Base-by-base conservation (phyloP, 2,113 vertebrate genomes). In the Callopanchax toddi region DNA sequence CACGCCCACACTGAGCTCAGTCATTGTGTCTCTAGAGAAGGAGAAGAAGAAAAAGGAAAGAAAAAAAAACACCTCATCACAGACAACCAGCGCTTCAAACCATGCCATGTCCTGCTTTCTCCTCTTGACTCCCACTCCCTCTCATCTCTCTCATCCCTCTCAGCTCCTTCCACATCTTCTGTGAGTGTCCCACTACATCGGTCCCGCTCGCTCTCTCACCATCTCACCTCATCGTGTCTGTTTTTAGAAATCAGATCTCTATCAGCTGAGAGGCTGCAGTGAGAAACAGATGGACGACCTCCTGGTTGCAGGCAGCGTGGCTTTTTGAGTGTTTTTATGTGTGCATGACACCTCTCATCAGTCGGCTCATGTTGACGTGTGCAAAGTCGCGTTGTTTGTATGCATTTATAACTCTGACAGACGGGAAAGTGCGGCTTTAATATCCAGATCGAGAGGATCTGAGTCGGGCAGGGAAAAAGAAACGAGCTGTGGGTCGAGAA, bases 1-100 rank as follows among this genome's bases (percentile, higher is more conserved):
- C 78, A 88, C 81, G 57, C 87, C 83, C 81, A 88, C 86, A 37
- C 83, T 11, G 29, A 71, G 64, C 63, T 76, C 82, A 58, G 70
- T 79, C 78, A 74, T 79, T 83, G 79, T 89, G 54, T 81, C 79
- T 83, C 55, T 65, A 39, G 70, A 79, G 55, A 73, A 59, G 60
- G 16, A 50, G 20, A n/a, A n/a, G n/a, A n/a, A n/a, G n/a, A n/a
- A n/a, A n/a, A n/a, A n/a, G n/a, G n/a, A 23, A 60, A 42, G 53
- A 39, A 48, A 42, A 60, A 49, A 60, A 49, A 81, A 36, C 71
- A 67, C 40, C 39, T 60, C 68, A 52, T 22, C 59, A 76, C 71
- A 83, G 65, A 81, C 70, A 61, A 76, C 58, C 79, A 75, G 60
- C n/a, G 57, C 71, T 75, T 78, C 40, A 68, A 82, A 80, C 68